Evolutionary conservation across 2,888 invertebrate species (phyloP), one percentile per base, ranked within the genome.

Genomic region (Blastobasis lacticolella): DNA sequence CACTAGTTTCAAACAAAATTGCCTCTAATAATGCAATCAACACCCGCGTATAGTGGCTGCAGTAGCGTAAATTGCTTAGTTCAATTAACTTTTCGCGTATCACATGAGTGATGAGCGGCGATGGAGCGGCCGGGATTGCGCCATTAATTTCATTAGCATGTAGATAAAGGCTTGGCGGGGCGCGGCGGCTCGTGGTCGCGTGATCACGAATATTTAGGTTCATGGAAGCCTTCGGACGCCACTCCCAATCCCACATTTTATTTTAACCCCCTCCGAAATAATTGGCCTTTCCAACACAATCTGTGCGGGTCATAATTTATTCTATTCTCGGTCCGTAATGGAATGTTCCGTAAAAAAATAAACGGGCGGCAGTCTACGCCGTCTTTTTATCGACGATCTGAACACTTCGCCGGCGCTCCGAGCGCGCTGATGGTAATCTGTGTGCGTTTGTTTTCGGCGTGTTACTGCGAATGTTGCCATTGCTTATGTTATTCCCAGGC

Each of bases 201-300:
- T 83, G 78, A 72, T 78, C 75, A 82, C 81, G 80, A 74, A 80
- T 81, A 79, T 78, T 74, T 72, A 82, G 75, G 73, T 73, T 69
- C 70, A 66, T 66, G 61, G 61, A 69, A 73, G 67, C 71, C 68
- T 70, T 59, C 63, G 62, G 61, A 66, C 55, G 59, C 62, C 68
- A 64, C 73, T 58, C 71, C 69, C 69, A 60, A 62, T 63, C 72
- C 70, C 68, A 65, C 58, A 61, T 63, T 69, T 62, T 71, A 69
- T 72, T 68, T 66, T 63, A 57, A 55, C 60, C 60, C 59, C 59
- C 23, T 23, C 23, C 60, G 54, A 67, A 68, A 65, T 64, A 66
- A 64, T 61, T 61, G 63, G 61, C 62, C 67, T 50, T 54, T 56
- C 45, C 57, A 52, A 54, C 46, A 47, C 61, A 57, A 62, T 63